These are phyloP conservation scores for Coreoperca whiteheadi DNA, from an alignment of 2,113 vertebrate genomes.

Conservation along the genomic window DNA sequence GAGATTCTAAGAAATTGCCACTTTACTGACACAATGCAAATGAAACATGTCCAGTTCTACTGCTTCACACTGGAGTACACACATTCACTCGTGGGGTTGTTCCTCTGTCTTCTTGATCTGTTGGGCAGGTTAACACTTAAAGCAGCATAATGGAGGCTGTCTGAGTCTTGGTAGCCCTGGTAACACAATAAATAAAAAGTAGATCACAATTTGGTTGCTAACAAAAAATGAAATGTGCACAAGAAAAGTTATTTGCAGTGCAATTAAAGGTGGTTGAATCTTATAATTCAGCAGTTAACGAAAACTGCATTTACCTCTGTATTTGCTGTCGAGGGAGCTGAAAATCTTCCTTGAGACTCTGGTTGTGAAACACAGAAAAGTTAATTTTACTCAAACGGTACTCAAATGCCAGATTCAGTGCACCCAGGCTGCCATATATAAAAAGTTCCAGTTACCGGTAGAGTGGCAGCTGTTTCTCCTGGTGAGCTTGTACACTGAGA, in stretches of 20 bases:
- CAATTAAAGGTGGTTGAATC: not conserved
- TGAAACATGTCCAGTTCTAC: not conserved
- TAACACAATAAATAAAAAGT: not conserved
- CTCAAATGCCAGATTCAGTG: fast-evolving
- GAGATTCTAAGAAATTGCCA: not conserved
- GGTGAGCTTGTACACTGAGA: not conserved
- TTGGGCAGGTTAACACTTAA: not conserved
- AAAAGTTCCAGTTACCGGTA: not conserved
- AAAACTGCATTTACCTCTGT: not conserved
- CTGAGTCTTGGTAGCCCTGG: not conserved
- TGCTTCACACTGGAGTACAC: constrained; percentile 9
- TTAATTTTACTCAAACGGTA: not conserved
- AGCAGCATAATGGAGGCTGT: constrained; percentile 11
- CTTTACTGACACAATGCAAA: not conserved
- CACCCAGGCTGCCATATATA: too few species aligned
- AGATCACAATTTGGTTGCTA: not conserved
- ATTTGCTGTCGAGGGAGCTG: not conserved
- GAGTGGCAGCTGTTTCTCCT: not conserved
- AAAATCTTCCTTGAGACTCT: not conserved
- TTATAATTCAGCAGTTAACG: too few species aligned
- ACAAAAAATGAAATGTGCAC: not conserved
- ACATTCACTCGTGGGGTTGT: not conserved
- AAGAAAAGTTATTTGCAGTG: not conserved
- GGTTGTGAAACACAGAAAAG: not conserved
- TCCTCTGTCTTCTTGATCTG: not conserved